phyloP scores from a whole-genome alignment of 2,113 vertebrate species.

The Anthoscopus minutus region DNA sequence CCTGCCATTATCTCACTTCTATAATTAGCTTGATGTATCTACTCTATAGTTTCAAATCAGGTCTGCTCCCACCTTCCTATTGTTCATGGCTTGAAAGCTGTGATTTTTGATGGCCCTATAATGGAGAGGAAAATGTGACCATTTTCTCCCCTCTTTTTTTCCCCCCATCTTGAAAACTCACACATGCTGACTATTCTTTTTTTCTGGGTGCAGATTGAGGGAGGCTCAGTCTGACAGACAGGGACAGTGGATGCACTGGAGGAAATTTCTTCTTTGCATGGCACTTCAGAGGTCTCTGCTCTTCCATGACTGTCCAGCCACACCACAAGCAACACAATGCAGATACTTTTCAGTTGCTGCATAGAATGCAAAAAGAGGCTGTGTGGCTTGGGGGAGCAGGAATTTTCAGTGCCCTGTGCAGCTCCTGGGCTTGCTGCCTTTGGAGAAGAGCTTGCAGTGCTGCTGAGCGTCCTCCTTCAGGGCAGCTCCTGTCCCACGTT shows the following conservation, averaged over 20 bases:
- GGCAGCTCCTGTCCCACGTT: not conserved
- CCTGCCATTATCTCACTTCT: not conserved
- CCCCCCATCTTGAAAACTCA: not conserved
- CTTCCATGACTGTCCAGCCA: not conserved
- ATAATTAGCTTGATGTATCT: not conserved
- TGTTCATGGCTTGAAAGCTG: not conserved
- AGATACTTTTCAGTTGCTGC: too few species aligned
- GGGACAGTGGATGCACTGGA: not conserved
- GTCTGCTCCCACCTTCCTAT: not conserved
- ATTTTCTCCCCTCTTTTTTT: not conserved
- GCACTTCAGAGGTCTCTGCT: not conserved
- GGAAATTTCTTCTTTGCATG: not conserved
- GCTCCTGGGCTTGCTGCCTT: not conserved
- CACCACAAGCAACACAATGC: rapidly evolving
- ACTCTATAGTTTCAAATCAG: not conserved
- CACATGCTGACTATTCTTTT: not conserved
- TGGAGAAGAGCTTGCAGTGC: not conserved
- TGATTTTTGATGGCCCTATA: not conserved
- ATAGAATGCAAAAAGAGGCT: not conserved
- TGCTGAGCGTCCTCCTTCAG: not conserved
- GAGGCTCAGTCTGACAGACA: not conserved
- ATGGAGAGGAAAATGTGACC: not conserved
- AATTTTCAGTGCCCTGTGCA: not conserved
- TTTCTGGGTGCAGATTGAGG: not conserved
- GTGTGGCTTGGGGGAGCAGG: not conserved